phyloP scores from a whole-genome alignment of 2,888 invertebrate species.

The Cheiracanthium punctorium region DNA sequence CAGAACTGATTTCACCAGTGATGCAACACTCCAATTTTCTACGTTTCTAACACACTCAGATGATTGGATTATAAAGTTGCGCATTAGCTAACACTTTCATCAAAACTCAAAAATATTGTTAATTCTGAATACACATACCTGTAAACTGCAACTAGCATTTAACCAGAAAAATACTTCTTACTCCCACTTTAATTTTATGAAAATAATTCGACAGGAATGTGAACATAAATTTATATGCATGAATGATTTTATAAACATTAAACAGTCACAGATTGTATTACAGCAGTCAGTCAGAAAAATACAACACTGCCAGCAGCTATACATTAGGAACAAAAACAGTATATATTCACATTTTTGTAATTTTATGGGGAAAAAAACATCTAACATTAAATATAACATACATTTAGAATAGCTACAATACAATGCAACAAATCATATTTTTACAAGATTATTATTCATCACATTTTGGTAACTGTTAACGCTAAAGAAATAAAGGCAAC shows the following conservation, averaged over 20 bases:
- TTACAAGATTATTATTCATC: conserved; percentile 69
- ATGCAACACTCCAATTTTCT: background rate
- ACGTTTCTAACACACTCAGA: conserved; percentile 5
- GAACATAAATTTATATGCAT: conserved; percentile 32
- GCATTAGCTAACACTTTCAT: background rate
- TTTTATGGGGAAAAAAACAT: conserved; percentile 33
- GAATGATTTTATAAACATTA: conserved; percentile 41
- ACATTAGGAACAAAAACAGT: conserved; percentile 69
- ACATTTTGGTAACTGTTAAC: conserved; percentile 62
- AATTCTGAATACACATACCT: background rate
- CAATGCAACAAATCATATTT: conserved; percentile 66
- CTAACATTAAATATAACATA: conserved; percentile 52
- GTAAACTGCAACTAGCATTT: conserved; percentile 57
- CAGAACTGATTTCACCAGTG: background rate
- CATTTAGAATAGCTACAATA: conserved; percentile 65
- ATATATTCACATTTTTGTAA: conserved; percentile 65
- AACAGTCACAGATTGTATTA: conserved; percentile 43
- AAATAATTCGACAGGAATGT: conserved; percentile 59
- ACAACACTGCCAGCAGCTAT: conserved; percentile 70
- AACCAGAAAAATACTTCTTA: conserved; percentile 45
- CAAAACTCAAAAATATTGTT: background rate
- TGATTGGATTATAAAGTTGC: conserved; percentile 5
- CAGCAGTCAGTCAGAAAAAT: conserved; percentile 60
- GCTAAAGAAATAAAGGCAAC: conserved; percentile 70
- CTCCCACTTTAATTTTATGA: conserved; percentile 43